These are phyloP conservation scores for Ellobius talpinus DNA, from an alignment of 2,113 vertebrate species.

Conservation along the genomic window DNA sequence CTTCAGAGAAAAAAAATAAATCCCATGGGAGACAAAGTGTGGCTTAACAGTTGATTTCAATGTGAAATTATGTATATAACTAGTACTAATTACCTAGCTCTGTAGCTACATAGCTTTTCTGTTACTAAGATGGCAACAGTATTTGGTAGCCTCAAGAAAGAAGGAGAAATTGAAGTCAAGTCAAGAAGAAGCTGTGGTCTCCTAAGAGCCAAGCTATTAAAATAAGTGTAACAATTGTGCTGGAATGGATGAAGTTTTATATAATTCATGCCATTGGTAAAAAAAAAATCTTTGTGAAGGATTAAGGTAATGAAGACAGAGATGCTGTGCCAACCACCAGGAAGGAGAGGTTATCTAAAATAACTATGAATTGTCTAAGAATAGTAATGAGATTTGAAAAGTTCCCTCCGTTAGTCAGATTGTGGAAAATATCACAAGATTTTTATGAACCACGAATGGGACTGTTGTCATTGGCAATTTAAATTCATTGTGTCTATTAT, in stretches of 20 bases:
- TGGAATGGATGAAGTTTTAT: not conserved
- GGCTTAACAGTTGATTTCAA: slow-evolving; percentile 1
- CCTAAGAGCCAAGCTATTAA: not conserved
- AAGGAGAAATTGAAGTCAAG: not conserved
- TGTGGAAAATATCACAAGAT: not conserved
- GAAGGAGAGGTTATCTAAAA: not conserved
- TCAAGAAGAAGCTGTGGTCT: not conserved
- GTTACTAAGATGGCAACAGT: not conserved
- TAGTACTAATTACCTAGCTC: not conserved
- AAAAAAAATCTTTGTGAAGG: not conserved
- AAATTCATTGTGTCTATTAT: not conserved
- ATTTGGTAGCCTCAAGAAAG: slow-evolving; percentile 10
- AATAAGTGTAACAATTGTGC: not conserved
- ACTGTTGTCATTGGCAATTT: not conserved
- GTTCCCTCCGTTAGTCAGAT: not conserved
- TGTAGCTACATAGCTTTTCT: not conserved
- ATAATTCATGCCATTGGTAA: not conserved
- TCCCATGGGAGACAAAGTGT: not conserved
- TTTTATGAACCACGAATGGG: not conserved
- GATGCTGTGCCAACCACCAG: not conserved
- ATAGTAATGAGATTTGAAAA: not conserved
- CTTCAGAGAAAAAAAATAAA: slow-evolving; percentile 19
- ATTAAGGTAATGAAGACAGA: not conserved
- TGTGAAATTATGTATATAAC: not conserved
- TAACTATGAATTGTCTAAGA: not conserved